Percentiles rank a stretch among this genome's conserved stretches.
Evolutionary conservation across 2,797 vertebrate species (phyloP).

Genomic region (Percopsis omiscomaycus): DNA sequence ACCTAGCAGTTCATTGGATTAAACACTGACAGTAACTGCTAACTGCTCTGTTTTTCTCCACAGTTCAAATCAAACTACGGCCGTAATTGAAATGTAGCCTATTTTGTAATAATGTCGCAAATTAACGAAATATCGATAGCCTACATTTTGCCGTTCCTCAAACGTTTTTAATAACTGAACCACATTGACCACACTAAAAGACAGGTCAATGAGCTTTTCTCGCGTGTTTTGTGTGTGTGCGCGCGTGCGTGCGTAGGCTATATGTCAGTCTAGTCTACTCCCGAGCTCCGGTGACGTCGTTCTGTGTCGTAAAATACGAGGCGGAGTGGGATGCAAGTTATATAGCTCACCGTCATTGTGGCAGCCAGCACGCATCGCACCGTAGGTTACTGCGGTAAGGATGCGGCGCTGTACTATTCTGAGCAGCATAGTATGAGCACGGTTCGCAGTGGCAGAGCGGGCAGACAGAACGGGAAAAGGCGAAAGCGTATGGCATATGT

Average conservation of each 20-base stretch:
- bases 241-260: constrained; percentile 20
- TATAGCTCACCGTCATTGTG: constrained; percentile 65
- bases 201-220: constrained; percentile 27
- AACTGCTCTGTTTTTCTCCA: no score
- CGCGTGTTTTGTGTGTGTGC: constrained; percentile 30
- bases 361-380: constrained; percentile 39
- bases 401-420: constrained; percentile 59
- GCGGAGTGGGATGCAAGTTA: constrained; percentile 70
- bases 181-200: no score
- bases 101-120: no score
- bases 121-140: no score
- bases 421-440: constrained; percentile 30
- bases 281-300: constrained; percentile 61
- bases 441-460: constrained; percentile 56
- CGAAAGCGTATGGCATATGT: background rate
- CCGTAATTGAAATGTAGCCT: no score
- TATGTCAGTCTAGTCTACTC: constrained; percentile 28
- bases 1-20: no score
- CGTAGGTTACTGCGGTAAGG: constrained; percentile 72
- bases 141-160: no score
- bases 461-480: background rate
- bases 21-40: no score
- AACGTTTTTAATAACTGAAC: no score
- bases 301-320: constrained; percentile 44
- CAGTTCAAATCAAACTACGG: no score